A percentile compares a stretch with the other conserved stretches of the same genome.
Conservation (phyloP, 2,888 invertebrate species). For the Drosophila meridiana region DNA sequence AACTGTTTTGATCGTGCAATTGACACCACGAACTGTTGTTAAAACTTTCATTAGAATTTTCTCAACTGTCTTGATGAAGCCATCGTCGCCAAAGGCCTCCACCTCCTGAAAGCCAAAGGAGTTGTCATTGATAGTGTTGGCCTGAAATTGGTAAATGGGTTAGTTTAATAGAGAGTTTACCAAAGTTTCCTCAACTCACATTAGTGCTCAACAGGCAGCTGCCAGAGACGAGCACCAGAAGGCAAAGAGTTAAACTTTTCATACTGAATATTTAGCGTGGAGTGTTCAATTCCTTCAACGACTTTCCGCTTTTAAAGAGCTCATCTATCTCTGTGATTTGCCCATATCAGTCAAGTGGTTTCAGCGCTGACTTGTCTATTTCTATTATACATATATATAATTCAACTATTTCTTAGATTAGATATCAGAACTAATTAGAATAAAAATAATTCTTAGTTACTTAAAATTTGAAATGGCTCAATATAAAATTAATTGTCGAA, state of each 20-base stretch:
- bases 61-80: conserved; percentile 20
- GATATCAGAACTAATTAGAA: background rate
- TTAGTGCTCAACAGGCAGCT: conserved; percentile 49
- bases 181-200: conserved; percentile 30
- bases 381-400: background rate
- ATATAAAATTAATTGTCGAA: background rate
- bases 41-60: conserved; percentile 17
- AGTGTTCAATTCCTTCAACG: background rate
- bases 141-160: conserved; percentile 22
- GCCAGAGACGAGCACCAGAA: conserved; percentile 44
- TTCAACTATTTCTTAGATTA: conserved; percentile 4
- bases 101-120: conserved; percentile 11
- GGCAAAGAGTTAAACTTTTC: conserved; percentile 52
- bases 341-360: conserved; percentile 19
- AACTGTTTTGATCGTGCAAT: conserved; percentile 28
- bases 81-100: conserved; percentile 16
- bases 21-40: conserved; percentile 40
- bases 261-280: conserved; percentile 28
- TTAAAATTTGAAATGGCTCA: background rate
- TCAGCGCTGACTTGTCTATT: background rate
- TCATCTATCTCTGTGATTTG: conserved; percentile 12
- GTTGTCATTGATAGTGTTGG: background rate
- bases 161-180: background rate
- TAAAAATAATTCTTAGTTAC: background rate
- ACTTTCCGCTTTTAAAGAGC: conserved; percentile 30